Percentiles rank a stretch among this genome's conserved stretches.
phyloP scores from a whole-genome alignment of 1,140 invertebrate genomes.

The Mya arenaria region DNA sequence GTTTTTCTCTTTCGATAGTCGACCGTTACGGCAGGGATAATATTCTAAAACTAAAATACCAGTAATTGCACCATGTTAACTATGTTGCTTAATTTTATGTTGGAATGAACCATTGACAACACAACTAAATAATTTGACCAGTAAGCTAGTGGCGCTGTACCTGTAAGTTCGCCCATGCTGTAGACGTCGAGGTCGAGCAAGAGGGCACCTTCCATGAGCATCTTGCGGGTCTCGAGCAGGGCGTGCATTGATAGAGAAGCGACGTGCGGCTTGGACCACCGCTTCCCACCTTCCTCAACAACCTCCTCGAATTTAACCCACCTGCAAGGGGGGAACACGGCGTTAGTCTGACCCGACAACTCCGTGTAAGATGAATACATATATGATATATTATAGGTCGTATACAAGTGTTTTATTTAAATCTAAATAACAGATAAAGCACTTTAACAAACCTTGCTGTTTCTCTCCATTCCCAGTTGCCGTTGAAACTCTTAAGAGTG shows the following conservation, averaged over 20 bases:
- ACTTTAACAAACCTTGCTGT: slow-evolving; percentile 67
- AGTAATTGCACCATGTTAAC: too few species aligned
- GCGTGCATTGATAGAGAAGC: slow-evolving; percentile 80
- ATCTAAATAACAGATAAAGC: background rate
- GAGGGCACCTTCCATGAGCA: slow-evolving; percentile 73
- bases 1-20: too few species aligned
- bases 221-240: slow-evolving; percentile 77
- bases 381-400: background rate
- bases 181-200: slow-evolving; percentile 76
- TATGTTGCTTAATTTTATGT: too few species aligned
- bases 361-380: background rate
- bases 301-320: slow-evolving; percentile 83
- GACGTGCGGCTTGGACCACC: slow-evolving; percentile 82
- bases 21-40: too few species aligned
- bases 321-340: slow-evolving; percentile 63
- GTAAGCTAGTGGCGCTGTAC: too few species aligned
- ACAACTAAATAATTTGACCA: too few species aligned
- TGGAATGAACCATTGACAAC: too few species aligned
- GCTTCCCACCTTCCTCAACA: slow-evolving; percentile 79
- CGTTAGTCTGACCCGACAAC: background rate
- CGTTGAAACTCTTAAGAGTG: slow-evolving; percentile 67
- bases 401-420: background rate
- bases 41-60: too few species aligned
- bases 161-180: slow-evolving; percentile 69
- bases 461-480: slow-evolving; percentile 72